phyloP scores from a whole-genome alignment of 2,888 invertebrate genomes.

The Cheilosia scutellata region DNA sequence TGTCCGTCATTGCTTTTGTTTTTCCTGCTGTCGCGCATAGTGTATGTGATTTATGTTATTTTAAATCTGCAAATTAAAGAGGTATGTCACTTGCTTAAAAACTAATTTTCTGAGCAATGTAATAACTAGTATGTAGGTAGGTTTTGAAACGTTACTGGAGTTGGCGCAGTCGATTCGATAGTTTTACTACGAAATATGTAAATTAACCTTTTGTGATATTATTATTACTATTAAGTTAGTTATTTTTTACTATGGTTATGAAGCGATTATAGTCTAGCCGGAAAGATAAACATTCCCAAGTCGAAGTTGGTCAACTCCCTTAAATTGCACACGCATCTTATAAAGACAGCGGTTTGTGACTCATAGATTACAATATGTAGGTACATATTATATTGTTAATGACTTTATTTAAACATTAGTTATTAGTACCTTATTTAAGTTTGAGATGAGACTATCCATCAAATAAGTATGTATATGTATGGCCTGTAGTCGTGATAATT shows the following conservation, averaged over 20 bases:
- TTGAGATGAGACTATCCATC: background rate
- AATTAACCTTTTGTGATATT: background rate
- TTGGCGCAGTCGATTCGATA: constrained; percentile 7
- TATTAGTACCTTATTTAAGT: background rate
- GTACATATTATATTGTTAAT: constrained; percentile 28
- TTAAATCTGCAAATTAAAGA: constrained; percentile 21
- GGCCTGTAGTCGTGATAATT: too few species aligned
- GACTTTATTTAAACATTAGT: constrained; percentile 4
- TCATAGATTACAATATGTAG: constrained; percentile 31
- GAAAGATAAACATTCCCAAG: constrained; percentile 1
- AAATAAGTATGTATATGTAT: background rate
- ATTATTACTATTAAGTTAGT: background rate
- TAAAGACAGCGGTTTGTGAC: constrained; percentile 32
- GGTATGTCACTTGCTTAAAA: constrained; percentile 13
- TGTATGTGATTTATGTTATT: constrained; percentile 57
- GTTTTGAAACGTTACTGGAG: constrained; percentile 9
- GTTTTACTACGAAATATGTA: background rate
- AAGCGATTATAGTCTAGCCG: background rate
- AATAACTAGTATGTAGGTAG: background rate
- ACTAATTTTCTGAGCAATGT: background rate
- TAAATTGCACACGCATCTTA: constrained; percentile 6
- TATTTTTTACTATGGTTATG: constrained; percentile 9
- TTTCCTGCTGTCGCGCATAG: constrained; percentile 14
- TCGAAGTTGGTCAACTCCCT: constrained; percentile 53
- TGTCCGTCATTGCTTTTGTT: constrained; percentile 56